Percentiles rank a stretch among this genome's conserved stretches.
Conservation (phyloP, 1,140 invertebrate species). For the Atopsyche davidsoni region DNA sequence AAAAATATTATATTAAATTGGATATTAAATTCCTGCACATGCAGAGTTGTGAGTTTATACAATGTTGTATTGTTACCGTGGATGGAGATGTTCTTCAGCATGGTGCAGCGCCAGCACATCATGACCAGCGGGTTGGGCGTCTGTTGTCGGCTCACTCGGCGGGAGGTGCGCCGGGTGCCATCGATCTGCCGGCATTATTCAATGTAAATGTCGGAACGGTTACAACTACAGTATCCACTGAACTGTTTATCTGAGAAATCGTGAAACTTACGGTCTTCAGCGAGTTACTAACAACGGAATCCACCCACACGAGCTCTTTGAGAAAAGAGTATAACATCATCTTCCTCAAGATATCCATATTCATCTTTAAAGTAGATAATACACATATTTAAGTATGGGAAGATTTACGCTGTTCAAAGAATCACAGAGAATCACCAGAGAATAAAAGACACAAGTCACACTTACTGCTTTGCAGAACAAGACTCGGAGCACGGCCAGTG, state of each 20-base stretch:
- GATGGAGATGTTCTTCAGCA: slow-evolving; percentile 20
- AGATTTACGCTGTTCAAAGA: no score
- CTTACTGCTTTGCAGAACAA: slow-evolving; percentile 28
- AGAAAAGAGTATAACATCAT: slow-evolving; percentile 21
- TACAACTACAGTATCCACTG: slow-evolving; percentile 3
- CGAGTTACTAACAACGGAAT: slow-evolving; percentile 13
- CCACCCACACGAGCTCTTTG: slow-evolving; percentile 27
- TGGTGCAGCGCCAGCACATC: slow-evolving; percentile 28
- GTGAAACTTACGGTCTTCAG: slow-evolving; percentile 12
- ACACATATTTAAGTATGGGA: no score
- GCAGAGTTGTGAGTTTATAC: no score
- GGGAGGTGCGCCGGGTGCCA: slow-evolving; percentile 5
- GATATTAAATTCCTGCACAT: no score
- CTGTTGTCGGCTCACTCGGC: slow-evolving; percentile 20
- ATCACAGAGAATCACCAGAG: no score
- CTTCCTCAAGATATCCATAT: slow-evolving; percentile 27
- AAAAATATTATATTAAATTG: no score
- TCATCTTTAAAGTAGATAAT: slow-evolving; percentile 22
- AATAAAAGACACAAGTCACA: no score
- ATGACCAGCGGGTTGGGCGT: slow-evolving; percentile 27
- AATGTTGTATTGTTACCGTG: slow-evolving; percentile 26
- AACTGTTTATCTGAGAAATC: slow-evolving; percentile 3
- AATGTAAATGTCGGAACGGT: neutral
- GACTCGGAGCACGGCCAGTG: slow-evolving; percentile 21
- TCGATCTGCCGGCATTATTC: slow-evolving; percentile 8